Percentiles rank a stretch among this genome's conserved stretches.
Conservation (phyloP, 2,797 vertebrate species). For the Mallotus villosus region DNA sequence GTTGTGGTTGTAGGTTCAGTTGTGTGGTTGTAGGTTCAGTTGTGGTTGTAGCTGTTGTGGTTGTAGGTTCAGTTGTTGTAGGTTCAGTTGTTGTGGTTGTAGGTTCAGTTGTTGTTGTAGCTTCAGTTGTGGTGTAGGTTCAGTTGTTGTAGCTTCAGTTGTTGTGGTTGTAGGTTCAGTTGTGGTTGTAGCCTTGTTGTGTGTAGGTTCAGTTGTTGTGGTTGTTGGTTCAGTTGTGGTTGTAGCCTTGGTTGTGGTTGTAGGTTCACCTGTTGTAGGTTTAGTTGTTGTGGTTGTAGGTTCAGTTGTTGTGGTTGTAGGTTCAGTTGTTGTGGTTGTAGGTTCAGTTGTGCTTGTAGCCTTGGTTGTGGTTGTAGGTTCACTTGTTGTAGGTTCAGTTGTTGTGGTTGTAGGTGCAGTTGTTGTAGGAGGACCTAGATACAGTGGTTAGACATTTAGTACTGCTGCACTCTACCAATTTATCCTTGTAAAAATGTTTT, state of each 20-base stretch:
- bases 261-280: background rate
- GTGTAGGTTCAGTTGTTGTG: background rate
- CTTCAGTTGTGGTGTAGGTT: background rate
- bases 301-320: background rate
- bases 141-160: background rate
- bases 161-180: background rate
- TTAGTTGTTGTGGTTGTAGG: slow-evolving; percentile 4
- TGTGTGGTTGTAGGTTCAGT: background rate
- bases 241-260: background rate
- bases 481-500: too few species aligned
- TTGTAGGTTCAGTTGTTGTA: background rate
- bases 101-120: too few species aligned
- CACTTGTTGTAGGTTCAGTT: background rate
- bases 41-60: too few species aligned
- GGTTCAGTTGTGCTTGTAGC: background rate
- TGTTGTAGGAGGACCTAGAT: background rate
- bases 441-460: too few species aligned
- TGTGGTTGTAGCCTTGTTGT: too few species aligned
- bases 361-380: background rate
- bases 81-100: too few species aligned
- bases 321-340: background rate
- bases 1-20: too few species aligned
- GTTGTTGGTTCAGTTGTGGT: slow-evolving; percentile 4
- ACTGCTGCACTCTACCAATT: too few species aligned
- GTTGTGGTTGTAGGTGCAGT: too few species aligned